phyloP scores from a whole-genome alignment of 2,888 invertebrate species.

The Sceliomorpha sp. region DNA sequence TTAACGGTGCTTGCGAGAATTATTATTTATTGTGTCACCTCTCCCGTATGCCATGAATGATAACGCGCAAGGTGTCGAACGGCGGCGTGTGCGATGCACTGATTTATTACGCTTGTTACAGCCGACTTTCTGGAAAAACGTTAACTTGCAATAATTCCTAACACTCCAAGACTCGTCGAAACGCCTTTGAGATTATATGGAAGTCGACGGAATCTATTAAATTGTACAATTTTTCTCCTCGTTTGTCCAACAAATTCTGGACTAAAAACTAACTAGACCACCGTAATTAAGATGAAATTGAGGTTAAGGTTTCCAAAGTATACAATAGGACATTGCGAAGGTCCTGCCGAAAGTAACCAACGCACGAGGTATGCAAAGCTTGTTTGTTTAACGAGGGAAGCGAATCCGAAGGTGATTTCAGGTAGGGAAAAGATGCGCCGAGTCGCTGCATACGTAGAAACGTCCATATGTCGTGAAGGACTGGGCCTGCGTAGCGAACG shows the following conservation, averaged over 20 bases:
- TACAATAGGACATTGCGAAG: no score
- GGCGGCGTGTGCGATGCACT: slow-evolving; percentile 49
- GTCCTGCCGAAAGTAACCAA: no score
- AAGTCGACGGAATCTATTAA: no score
- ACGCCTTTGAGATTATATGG: no score
- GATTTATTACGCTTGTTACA: slow-evolving; percentile 45
- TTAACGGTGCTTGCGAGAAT: slow-evolving; percentile 57
- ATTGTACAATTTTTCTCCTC: not conserved
- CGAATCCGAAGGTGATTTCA: slow-evolving; percentile 79
- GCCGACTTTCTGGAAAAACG: slow-evolving; percentile 29
- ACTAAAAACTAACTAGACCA: no score
- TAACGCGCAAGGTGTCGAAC: slow-evolving; percentile 64
- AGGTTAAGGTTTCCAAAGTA: no score
- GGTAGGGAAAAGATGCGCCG: slow-evolving; percentile 52
- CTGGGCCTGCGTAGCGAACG: slow-evolving; percentile 16
- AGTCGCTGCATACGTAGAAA: slow-evolving; percentile 48
- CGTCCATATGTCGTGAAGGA: slow-evolving; percentile 51
- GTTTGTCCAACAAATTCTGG: not conserved
- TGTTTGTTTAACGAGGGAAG: slow-evolving; percentile 78
- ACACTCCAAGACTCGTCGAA: slow-evolving; percentile 37
- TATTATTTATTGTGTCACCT: slow-evolving; percentile 58
- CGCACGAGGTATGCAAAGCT: slow-evolving; percentile 72
- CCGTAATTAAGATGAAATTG: no score
- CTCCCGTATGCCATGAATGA: slow-evolving; percentile 53
- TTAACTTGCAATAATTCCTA: no score